Evolutionary conservation across 2,797 vertebrate species (phyloP).

Genomic region (Varecia variegata): DNA sequence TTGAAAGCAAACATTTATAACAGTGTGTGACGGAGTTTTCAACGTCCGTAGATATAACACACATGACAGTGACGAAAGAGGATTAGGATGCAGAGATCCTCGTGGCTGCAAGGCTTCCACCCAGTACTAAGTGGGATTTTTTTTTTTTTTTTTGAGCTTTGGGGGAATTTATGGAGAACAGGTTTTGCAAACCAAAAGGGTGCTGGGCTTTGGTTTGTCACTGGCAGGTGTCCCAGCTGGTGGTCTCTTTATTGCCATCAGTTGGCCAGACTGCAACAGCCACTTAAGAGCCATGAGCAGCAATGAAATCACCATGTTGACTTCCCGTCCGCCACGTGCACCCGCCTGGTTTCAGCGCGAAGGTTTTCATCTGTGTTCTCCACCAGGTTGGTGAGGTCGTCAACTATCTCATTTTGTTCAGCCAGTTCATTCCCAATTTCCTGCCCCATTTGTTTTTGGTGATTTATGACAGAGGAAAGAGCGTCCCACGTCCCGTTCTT

Average conservation of each 20-base stretch:
- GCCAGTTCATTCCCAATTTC: too few species aligned
- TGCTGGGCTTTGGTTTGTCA: background rate
- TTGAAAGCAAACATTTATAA: background rate
- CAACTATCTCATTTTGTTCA: too few species aligned
- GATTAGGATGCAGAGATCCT: too few species aligned
- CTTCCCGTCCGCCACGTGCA: fast-evolving
- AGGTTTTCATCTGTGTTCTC: too few species aligned
- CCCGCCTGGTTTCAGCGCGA: too few species aligned
- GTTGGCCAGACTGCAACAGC: constrained; percentile 91
- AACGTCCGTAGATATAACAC: fast-evolving
- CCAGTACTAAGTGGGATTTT: background rate
- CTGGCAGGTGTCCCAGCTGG: background rate
- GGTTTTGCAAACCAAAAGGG: background rate
- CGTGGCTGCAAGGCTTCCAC: background rate
- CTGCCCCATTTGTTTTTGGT: too few species aligned
- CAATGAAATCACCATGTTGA: constrained; percentile 91
- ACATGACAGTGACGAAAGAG: background rate
- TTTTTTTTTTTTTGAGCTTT: background rate
- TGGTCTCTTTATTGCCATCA: constrained; percentile 13
- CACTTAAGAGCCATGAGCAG: constrained; percentile 94
- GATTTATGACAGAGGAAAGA: too few species aligned
- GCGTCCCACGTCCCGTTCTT: too few species aligned
- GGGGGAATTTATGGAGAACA: constrained; percentile 65
- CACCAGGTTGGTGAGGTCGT: too few species aligned
- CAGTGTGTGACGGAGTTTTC: background rate